These are phyloP conservation scores for Caenorhabditis sp. DNA, from an alignment of 2,888 invertebrate genomes.

Conservation along the genomic window DNA sequence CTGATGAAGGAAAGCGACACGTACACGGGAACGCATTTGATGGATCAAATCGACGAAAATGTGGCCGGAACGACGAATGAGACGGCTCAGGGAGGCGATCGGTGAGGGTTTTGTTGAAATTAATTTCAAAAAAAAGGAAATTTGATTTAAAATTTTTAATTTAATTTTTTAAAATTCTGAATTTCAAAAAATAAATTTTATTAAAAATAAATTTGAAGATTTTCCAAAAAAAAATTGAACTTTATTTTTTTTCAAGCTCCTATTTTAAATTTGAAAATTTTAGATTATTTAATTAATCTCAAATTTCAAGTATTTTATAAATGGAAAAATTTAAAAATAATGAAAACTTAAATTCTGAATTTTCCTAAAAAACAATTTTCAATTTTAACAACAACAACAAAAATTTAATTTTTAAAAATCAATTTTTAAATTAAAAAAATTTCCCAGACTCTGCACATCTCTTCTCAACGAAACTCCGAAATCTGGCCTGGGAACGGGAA, in stretches of 20 bases:
- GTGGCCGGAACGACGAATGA: background rate
- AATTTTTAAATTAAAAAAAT: too few relatives aligned
- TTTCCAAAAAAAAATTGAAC: background rate
- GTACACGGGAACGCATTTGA: constrained; percentile 55
- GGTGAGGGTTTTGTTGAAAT: background rate
- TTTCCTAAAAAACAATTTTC: too few relatives aligned
- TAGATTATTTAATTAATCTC: too few relatives aligned
- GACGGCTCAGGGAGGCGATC: background rate
- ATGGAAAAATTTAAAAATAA: background rate
- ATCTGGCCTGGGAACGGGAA: constrained; percentile 35
- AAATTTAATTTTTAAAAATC: background rate
- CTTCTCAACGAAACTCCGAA: constrained; percentile 66
- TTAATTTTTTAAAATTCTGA: background rate
- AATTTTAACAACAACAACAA: background rate
- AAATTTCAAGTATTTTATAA: background rate
- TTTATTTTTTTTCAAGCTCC: background rate
- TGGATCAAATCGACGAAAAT: constrained; percentile 25
- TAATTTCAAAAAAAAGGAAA: background rate
- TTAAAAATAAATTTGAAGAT: too few relatives aligned
- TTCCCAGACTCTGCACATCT: constrained; percentile 9
- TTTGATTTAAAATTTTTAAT: too few relatives aligned
- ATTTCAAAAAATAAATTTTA: too few relatives aligned
- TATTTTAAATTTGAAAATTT: background rate
- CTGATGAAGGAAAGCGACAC: constrained; percentile 62
- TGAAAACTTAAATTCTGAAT: too few relatives aligned